phyloP scores from a whole-genome alignment of 1,140 invertebrate species.

The Sycophaga agraensis region DNA sequence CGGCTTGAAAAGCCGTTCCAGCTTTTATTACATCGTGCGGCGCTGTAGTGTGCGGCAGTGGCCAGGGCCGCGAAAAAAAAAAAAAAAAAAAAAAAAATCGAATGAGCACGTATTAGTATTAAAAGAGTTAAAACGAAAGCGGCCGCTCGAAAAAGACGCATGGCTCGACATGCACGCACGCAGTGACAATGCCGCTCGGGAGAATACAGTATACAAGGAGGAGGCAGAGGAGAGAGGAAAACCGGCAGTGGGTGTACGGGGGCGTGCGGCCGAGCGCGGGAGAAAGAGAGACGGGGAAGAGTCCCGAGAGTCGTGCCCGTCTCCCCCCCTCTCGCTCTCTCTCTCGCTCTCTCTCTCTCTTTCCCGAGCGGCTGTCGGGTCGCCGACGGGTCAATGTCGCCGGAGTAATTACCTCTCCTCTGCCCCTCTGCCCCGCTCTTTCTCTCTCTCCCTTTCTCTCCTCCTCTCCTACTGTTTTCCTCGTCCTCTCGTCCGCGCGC shows the following conservation, averaged over 20 bases:
- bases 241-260: constrained; percentile 11
- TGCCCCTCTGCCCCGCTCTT: neutral
- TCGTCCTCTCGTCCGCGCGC: constrained; percentile 2
- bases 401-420: constrained; percentile 47
- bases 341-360: neutral
- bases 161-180: neutral
- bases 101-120: neutral
- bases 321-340: neutral
- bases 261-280: constrained; percentile 15
- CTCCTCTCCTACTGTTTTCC: constrained; percentile 22
- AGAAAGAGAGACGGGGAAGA: neutral
- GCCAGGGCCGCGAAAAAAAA: too few relatives aligned
- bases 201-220: neutral
- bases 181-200: neutral
- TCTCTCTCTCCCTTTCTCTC: constrained; percentile 14
- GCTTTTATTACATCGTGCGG: too few relatives aligned
- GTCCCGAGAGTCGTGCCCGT: neutral
- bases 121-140: neutral
- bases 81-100: too few relatives aligned
- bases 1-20: too few relatives aligned
- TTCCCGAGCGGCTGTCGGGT: constrained; percentile 35
- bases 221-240: neutral
- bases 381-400: constrained; percentile 49
- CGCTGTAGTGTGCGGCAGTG: too few relatives aligned
- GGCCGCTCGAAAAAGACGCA: neutral